phyloP scores from a whole-genome alignment of 2,888 invertebrate species.

The Junonia oenone region DNA sequence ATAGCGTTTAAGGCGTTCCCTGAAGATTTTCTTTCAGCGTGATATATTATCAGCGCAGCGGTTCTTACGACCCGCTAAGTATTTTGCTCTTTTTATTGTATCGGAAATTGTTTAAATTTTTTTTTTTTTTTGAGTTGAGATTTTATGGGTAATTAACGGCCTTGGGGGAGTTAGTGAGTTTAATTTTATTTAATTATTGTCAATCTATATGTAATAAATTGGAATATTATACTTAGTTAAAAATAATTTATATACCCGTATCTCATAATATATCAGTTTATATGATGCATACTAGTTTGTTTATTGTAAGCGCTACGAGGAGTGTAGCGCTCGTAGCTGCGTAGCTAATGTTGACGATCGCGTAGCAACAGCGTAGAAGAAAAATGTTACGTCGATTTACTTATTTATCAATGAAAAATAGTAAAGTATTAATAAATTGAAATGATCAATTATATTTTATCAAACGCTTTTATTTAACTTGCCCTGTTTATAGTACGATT shows the following conservation, averaged over 20 bases:
- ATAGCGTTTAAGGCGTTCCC: constrained; percentile 23
- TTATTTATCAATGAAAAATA: too few species aligned
- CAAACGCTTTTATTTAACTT: too few species aligned
- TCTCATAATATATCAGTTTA: too few species aligned
- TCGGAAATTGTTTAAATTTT: constrained; percentile 1
- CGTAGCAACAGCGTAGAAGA: not conserved
- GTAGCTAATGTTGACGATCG: not conserved
- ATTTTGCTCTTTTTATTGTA: constrained; percentile 5
- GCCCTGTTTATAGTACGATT: too few species aligned
- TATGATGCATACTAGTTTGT: not conserved
- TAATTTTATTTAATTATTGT: not conserved
- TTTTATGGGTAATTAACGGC: not conserved
- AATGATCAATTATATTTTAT: too few species aligned
- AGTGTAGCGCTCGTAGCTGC: not conserved
- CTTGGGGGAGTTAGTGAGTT: not conserved
- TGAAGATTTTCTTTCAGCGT: constrained; percentile 20
- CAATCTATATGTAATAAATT: not conserved
- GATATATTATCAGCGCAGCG: constrained; percentile 20
- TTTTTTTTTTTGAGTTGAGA: not conserved
- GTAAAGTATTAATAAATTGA: too few species aligned
- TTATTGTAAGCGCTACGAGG: not conserved
- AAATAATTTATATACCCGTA: not conserved
- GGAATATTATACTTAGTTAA: not conserved
- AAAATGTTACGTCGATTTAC: not conserved
- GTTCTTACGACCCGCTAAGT: constrained; percentile 4